A percentile compares a stretch with the other conserved stretches of the same genome.
Conservation (phyloP, 2,888 invertebrate genomes). For the Tipula unca region DNA sequence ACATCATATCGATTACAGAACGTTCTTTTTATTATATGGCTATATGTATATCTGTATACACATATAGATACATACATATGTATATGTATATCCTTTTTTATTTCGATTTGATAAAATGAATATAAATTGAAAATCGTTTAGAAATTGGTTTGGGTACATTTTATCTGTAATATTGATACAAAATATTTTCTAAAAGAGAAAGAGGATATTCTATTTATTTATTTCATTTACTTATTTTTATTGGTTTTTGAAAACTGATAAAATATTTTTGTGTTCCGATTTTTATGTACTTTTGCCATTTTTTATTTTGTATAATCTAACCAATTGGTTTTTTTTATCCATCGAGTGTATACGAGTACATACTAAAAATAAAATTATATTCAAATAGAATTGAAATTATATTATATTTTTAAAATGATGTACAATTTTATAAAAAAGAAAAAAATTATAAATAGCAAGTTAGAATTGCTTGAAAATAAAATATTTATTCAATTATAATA, state of each 20-base stretch:
- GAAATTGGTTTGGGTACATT: constrained; percentile 2
- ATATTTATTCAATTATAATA: neutral
- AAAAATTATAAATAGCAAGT: too few relatives aligned
- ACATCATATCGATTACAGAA: neutral
- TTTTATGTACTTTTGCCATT: neutral
- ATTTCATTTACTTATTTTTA: neutral
- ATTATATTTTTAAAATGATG: neutral
- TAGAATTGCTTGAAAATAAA: neutral
- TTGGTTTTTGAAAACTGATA: neutral
- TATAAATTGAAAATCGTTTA: neutral
- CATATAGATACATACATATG: neutral
- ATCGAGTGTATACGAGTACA: neutral
- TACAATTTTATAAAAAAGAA: neutral
- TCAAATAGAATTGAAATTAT: neutral
- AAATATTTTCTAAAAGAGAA: neutral
- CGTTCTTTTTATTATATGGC: neutral
- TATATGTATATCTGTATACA: neutral
- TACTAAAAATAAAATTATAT: neutral
- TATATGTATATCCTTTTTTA: neutral
- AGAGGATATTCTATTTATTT: neutral
- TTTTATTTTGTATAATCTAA: neutral
- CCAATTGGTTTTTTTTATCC: neutral
- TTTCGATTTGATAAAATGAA: constrained; percentile 14
- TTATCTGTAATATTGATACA: neutral
- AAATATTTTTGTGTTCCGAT: neutral